These are phyloP conservation scores for Hypolimnas misippus DNA, from an alignment of 2,888 invertebrate species.

Conservation along the genomic window DNA sequence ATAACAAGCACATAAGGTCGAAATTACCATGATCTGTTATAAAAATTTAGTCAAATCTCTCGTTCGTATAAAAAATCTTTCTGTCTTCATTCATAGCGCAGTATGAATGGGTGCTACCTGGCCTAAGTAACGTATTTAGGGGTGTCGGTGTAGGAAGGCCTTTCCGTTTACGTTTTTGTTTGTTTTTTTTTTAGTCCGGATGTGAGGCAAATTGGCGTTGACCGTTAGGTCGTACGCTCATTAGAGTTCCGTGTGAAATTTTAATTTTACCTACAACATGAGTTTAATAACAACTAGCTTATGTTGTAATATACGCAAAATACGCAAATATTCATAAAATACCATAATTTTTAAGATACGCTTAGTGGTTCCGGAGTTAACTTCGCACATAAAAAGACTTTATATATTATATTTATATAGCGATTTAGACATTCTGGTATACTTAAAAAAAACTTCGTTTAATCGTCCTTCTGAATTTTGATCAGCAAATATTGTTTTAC, in stretches of 20 bases:
- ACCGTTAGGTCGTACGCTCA: slow-evolving; percentile 67
- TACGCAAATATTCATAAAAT: too few relatives aligned
- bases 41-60: slow-evolving; percentile 23
- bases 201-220: slow-evolving; percentile 68
- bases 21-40: slow-evolving; percentile 17
- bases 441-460: too few relatives aligned
- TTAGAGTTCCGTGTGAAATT: slow-evolving; percentile 38
- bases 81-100: slow-evolving; percentile 65
- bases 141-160: slow-evolving; percentile 57
- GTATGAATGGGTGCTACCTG: slow-evolving; percentile 74
- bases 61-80: slow-evolving; percentile 42
- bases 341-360: too few relatives aligned
- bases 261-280: neutral
- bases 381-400: too few relatives aligned
- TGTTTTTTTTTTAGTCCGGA: slow-evolving; percentile 58
- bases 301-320: too few relatives aligned
- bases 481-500: too few relatives aligned
- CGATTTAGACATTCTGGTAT: too few relatives aligned
- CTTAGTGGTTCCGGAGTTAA: too few relatives aligned
- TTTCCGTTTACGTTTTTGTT: slow-evolving; percentile 60
- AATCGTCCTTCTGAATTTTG: too few relatives aligned
- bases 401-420: too few relatives aligned
- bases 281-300: too few relatives aligned
- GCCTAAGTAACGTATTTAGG: slow-evolving; percentile 45
- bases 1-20: neutral